Percentiles rank a stretch among this genome's conserved stretches.
Conservation (phyloP, 2,113 vertebrate species). For the Hyla sarda region DNA sequence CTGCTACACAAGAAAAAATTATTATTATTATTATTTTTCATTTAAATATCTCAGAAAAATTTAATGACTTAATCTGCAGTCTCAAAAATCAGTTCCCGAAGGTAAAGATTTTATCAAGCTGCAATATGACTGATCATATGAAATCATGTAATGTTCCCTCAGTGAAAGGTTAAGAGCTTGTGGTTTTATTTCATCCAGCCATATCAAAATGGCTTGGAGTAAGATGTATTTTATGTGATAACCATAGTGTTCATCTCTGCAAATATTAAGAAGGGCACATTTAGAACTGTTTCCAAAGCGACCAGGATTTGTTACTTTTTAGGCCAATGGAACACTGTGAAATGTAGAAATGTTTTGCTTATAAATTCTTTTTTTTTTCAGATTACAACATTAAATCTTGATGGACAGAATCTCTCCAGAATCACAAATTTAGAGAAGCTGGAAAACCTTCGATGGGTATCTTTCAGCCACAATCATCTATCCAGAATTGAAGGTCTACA, state of each 20-base stretch:
- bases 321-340: no score
- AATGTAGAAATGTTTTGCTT: no score
- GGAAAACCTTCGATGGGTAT: constrained; percentile 84
- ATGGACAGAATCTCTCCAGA: constrained; percentile 79
- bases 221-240: constrained; percentile 63
- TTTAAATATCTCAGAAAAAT: not conserved
- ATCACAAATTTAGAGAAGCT: constrained; percentile 78
- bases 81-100: constrained; percentile 45
- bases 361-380: constrained; percentile 64
- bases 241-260: constrained; percentile 55
- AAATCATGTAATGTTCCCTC: constrained; percentile 65
- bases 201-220: constrained; percentile 62
- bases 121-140: constrained; percentile 63
- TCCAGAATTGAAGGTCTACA: constrained; percentile 80
- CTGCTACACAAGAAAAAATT: no score
- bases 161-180: constrained; percentile 71
- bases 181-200: constrained; percentile 64
- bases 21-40: not conserved
- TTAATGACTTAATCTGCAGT: not conserved
- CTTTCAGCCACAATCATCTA: constrained; percentile 84
- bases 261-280: constrained; percentile 54
- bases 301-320: constrained; percentile 48
- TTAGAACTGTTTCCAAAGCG: constrained; percentile 58
- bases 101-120: constrained; percentile 63
- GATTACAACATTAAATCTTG: constrained; percentile 84